Percentiles rank a stretch among this genome's conserved stretches.
Conservation (phyloP, 2,113 vertebrate species). For the Megaleporinus macrocephalus region DNA sequence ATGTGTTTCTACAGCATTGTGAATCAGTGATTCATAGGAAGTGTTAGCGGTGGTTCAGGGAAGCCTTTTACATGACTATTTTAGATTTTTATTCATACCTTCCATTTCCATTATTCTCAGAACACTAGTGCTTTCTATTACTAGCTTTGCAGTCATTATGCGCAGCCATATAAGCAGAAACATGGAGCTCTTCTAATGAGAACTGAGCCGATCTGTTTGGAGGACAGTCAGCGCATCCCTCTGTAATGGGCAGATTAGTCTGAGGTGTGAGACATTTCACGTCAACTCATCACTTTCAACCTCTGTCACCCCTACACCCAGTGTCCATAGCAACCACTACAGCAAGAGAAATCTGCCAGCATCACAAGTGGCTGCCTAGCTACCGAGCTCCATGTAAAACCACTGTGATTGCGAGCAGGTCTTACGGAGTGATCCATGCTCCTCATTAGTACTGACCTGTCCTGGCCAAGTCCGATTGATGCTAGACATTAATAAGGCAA, state of each 20-base stretch:
- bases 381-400: not conserved
- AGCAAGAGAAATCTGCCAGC: conserved; percentile 11
- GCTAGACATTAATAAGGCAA: conserved; percentile 14
- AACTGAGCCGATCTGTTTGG: not conserved
- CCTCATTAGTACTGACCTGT: not conserved
- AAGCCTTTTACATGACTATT: too few relatives aligned
- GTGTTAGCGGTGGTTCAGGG: too few relatives aligned
- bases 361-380: not conserved
- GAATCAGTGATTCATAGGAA: too few relatives aligned
- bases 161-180: not conserved
- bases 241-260: not conserved
- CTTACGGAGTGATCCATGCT: not conserved
- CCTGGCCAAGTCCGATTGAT: not conserved
- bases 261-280: not conserved
- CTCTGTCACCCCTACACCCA: not conserved
- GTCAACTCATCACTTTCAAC: not conserved
- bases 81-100: too few relatives aligned
- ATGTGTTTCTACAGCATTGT: too few relatives aligned
- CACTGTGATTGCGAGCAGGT: not conserved
- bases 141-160: not conserved
- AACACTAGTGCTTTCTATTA: not conserved
- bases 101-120: too few relatives aligned
- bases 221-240: not conserved
- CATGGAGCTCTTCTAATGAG: not conserved
- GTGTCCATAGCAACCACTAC: conserved; percentile 44